Evolutionary conservation across 1,140 invertebrate species (phyloP).

Genomic region (Drusus annulatus): DNA sequence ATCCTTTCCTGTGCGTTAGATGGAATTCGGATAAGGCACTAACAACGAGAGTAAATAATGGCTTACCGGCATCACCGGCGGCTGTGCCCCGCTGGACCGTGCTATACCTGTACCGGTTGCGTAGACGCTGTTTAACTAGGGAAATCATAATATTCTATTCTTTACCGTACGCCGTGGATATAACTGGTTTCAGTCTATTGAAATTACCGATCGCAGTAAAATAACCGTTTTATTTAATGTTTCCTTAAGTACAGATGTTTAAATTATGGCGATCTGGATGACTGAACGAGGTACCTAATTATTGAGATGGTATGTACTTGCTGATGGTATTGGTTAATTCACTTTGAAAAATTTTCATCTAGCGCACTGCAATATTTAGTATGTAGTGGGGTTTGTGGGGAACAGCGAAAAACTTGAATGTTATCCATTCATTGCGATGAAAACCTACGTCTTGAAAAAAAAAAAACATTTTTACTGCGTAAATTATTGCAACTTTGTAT

Average conservation of each 20-base stretch:
- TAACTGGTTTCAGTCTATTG: background rate
- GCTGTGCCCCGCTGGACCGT: background rate
- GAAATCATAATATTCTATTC: conserved; percentile 9
- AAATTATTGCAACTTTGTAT: too few relatives aligned
- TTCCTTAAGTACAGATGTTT: conserved; percentile 1
- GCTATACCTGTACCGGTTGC: background rate
- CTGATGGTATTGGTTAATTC: too few relatives aligned
- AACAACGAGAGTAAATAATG: conserved; percentile 31
- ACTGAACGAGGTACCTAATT: too few relatives aligned
- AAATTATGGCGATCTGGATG: background rate
- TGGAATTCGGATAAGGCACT: conserved; percentile 28
- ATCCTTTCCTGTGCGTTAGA: conserved; percentile 19
- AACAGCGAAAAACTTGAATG: too few relatives aligned
- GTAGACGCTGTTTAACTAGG: background rate
- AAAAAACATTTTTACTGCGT: too few relatives aligned
- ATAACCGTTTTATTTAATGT: conserved; percentile 17
- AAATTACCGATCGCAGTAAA: conserved; percentile 5
- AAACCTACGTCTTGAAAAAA: too few relatives aligned
- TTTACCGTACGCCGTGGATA: background rate
- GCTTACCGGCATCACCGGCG: background rate
- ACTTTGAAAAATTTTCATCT: too few relatives aligned
- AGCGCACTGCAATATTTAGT: too few relatives aligned
- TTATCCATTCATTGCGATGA: too few relatives aligned
- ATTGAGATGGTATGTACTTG: too few relatives aligned
- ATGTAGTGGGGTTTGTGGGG: too few relatives aligned